Evolutionary conservation across 2,888 invertebrate genomes (phyloP).

Genomic region (Agriopis leucophaearia): DNA sequence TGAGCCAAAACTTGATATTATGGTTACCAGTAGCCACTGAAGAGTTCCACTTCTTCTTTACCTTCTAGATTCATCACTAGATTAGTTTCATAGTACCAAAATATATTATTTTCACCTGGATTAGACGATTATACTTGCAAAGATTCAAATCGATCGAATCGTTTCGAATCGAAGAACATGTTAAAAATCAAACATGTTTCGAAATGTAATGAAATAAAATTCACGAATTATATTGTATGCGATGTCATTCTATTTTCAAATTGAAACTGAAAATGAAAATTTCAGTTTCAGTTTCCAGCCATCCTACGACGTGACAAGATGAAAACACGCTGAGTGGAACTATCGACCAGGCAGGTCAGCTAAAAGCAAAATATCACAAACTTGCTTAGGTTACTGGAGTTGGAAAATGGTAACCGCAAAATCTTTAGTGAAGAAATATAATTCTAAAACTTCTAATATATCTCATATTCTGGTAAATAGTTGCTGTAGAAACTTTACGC

Average conservation of each 20-base stretch:
- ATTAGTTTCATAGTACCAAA: too few species aligned
- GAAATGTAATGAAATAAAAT: not conserved
- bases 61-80: too few species aligned
- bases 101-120: too few species aligned
- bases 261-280: too few species aligned
- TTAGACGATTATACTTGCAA: too few species aligned
- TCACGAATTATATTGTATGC: too few species aligned
- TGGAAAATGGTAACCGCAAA: conserved; percentile 12
- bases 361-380: conserved; percentile 21
- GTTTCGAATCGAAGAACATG: too few species aligned
- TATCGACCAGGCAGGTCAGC: conserved; percentile 26
- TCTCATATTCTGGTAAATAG: not conserved
- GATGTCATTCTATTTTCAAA: conserved; percentile 16
- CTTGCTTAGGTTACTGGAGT: conserved; percentile 8
- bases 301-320: conserved; percentile 5
- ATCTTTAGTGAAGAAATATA: not conserved
- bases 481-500: not conserved
- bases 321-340: conserved; percentile 10
- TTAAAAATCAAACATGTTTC: too few species aligned
- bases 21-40: too few species aligned
- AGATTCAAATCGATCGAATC: too few species aligned
- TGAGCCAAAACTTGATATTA: too few species aligned
- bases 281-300: conserved; percentile 1
- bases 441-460: not conserved
- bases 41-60: too few species aligned